phyloP scores from a whole-genome alignment of 2,113 vertebrate genomes.

The Rhodinocichla rosea region DNA sequence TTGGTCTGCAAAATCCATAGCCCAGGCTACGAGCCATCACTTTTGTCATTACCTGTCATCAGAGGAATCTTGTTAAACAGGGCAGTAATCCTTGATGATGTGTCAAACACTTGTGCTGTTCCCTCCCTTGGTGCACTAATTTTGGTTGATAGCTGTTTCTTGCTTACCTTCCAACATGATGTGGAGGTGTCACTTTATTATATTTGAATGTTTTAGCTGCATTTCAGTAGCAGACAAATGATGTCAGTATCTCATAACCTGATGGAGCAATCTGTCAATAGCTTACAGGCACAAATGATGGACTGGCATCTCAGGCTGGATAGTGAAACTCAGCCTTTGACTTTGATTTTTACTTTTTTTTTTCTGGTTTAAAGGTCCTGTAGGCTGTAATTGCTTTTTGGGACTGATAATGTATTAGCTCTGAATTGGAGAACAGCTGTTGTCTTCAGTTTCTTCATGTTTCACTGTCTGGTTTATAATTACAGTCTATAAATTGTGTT shows the following conservation, averaged over 20 bases:
- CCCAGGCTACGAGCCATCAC: neutral
- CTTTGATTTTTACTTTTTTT: neutral
- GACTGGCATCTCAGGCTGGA: neutral
- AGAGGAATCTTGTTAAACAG: neutral
- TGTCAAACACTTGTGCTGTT: neutral
- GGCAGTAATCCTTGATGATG: neutral
- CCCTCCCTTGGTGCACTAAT: neutral
- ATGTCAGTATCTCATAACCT: neutral
- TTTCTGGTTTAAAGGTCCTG: neutral
- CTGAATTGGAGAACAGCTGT: conserved; percentile 6
- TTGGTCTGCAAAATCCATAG: neutral
- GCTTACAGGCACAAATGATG: neutral
- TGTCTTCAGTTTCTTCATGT: neutral
- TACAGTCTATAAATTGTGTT: neutral
- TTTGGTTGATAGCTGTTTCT: neutral
- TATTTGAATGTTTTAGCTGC: neutral
- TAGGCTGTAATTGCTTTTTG: neutral
- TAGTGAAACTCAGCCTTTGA: neutral
- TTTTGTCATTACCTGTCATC: neutral
- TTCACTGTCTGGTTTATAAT: conserved; percentile 38
- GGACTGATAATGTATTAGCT: neutral
- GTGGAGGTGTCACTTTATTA: neutral
- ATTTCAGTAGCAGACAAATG: neutral
- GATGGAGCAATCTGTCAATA: neutral
- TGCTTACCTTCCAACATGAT: neutral